Evolutionary conservation across 2,113 vertebrate genomes (phyloP).

Genomic region (Passer domesticus): DNA sequence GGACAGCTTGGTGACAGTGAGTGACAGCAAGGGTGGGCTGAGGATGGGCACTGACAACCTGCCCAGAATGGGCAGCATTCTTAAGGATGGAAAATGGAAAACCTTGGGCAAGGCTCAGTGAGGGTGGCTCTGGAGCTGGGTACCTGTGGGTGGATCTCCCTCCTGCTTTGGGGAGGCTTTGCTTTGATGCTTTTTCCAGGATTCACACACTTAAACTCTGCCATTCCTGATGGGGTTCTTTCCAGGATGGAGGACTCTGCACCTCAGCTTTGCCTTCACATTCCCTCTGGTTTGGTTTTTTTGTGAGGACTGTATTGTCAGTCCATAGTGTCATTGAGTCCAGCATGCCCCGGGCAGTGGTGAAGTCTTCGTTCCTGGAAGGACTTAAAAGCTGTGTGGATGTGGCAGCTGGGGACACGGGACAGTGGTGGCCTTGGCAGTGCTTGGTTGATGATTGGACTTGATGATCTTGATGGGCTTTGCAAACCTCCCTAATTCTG

Average conservation of each 20-base stretch:
- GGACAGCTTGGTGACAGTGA: neutral
- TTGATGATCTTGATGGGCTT: neutral
- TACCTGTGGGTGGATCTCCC: neutral
- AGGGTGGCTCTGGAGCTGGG: neutral
- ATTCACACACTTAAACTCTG: neutral
- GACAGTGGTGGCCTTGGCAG: neutral
- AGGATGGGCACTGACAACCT: rapidly evolving
- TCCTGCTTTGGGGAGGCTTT: neutral
- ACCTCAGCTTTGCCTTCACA: neutral
- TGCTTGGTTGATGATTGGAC: neutral
- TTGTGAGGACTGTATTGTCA: neutral
- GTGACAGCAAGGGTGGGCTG: neutral
- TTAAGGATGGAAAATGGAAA: neutral
- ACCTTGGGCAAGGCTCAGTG: neutral
- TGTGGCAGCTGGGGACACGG: neutral
- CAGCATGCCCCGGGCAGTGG: neutral
- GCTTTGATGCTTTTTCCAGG: neutral
- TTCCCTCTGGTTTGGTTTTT: neutral
- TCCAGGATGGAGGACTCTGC: neutral
- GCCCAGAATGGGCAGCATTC: neutral
- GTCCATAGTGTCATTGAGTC: neutral
- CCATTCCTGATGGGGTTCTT: neutral
- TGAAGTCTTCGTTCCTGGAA: neutral
- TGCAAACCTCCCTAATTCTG: neutral
- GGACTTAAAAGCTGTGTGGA: neutral